Evolutionary conservation across 2,113 vertebrate genomes (phyloP).

Genomic region (Odontesthes bonariensis): DNA sequence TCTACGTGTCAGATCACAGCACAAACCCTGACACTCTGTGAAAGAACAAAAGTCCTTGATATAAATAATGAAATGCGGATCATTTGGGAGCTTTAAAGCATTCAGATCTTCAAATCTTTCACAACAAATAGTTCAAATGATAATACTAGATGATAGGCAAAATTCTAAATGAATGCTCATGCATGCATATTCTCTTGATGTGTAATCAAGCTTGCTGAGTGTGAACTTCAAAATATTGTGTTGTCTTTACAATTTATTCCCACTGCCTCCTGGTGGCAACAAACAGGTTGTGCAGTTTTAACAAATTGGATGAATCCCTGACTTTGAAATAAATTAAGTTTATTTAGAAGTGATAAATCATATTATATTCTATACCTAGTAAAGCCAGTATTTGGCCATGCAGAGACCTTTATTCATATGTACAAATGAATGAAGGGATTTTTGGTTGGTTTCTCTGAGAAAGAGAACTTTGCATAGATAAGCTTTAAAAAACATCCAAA

Average conservation of each 20-base stretch:
- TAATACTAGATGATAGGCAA: neutral
- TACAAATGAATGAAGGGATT: neutral
- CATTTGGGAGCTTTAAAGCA: neutral
- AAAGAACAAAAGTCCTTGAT: too few species aligned
- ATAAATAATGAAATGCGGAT: neutral
- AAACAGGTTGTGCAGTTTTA: neutral
- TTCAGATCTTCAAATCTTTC: neutral
- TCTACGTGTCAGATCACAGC: neutral
- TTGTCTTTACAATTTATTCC: neutral
- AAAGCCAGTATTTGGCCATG: neutral
- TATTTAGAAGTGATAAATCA: too few species aligned
- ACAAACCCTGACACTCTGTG: neutral
- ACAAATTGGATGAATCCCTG: too few species aligned
- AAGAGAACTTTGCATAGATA: neutral
- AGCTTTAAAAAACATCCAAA: conserved; percentile 12
- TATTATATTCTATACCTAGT: too few species aligned
- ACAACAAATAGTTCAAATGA: neutral
- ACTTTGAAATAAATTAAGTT: too few species aligned
- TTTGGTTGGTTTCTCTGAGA: neutral
- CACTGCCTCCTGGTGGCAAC: neutral
- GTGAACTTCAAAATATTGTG: neutral
- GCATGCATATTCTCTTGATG: neutral
- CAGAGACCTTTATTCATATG: neutral
- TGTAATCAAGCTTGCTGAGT: neutral
- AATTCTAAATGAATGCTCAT: neutral